Percentiles rank a stretch among this genome's conserved stretches.
Conservation (phyloP, 2,888 invertebrate species). For the Apocheima hispidaria region DNA sequence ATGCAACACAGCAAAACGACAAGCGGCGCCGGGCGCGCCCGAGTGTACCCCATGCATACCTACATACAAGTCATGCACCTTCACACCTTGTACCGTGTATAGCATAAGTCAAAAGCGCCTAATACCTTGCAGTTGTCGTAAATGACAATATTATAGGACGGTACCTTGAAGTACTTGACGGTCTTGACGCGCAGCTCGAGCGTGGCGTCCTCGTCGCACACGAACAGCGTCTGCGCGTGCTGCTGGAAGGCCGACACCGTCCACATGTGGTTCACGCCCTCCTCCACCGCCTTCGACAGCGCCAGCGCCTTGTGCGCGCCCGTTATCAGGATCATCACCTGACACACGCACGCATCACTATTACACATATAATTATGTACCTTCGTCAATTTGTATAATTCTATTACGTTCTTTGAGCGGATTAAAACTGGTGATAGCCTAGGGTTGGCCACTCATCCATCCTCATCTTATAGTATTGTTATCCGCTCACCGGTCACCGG, state of each 20-base stretch:
- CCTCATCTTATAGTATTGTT: no score
- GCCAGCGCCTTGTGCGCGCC: conserved; percentile 98
- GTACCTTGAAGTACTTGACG: conserved; percentile 99
- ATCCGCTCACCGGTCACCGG: no score
- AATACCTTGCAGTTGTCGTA: conserved; percentile 38
- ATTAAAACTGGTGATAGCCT: no score
- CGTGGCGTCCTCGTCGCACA: conserved; percentile 99
- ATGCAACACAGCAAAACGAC: neutral
- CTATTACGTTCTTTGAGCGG: no score
- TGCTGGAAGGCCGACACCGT: conserved; percentile 99
- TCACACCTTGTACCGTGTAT: conserved; percentile 3
- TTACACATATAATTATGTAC: neutral
- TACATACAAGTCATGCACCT: conserved; percentile 33
- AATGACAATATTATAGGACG: no score
- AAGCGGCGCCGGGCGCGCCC: conserved; percentile 28
- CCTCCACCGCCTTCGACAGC: conserved; percentile 98
- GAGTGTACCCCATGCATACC: conserved; percentile 53
- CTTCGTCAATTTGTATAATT: no score
- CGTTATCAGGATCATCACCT: conserved; percentile 98
- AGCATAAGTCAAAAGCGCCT: neutral
- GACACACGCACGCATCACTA: conserved; percentile 25
- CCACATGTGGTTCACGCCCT: conserved; percentile 99
- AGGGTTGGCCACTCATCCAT: no score
- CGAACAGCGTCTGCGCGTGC: conserved; percentile 96
- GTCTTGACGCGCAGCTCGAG: conserved; percentile 98